These are phyloP conservation scores for Rhopalosiphum maidis DNA, from an alignment of 1,140 invertebrate genomes.

Conservation along the genomic window DNA sequence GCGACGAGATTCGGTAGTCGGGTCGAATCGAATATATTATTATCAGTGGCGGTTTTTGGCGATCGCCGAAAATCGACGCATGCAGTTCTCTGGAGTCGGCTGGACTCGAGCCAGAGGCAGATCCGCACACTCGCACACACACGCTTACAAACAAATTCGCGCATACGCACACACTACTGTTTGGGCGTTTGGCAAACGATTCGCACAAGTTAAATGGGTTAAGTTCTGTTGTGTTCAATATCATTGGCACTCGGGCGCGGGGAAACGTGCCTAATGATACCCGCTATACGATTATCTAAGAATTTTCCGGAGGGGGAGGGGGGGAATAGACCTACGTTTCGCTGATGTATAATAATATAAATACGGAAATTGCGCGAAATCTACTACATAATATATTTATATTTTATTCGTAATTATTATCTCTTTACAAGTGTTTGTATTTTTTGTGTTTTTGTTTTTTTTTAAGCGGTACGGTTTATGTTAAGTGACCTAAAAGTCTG, in stretches of 20 bases:
- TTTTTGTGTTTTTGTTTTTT: neutral
- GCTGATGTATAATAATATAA: neutral
- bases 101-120: constrained; percentile 48
- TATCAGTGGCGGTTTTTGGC: constrained; percentile 49
- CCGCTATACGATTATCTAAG: neutral
- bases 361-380: neutral
- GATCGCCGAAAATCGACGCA: constrained; percentile 45
- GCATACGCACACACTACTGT: neutral
- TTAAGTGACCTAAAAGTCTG: neutral
- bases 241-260: constrained; percentile 36
- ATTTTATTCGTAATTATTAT: neutral
- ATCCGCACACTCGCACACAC: neutral
- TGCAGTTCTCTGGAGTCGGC: constrained; percentile 39
- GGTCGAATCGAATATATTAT: constrained; percentile 54
- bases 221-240: constrained; percentile 41
- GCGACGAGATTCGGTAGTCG: neutral
- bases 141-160: neutral
- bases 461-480: neutral
- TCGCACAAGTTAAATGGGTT: constrained; percentile 43
- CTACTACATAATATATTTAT: neutral
- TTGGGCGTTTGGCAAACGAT: constrained; percentile 44
- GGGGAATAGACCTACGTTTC: neutral
- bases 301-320: neutral
- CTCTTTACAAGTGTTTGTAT: neutral
- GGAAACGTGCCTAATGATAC: constrained; percentile 42